A percentile compares a stretch with the other conserved stretches of the same genome.
Evolutionary conservation across 2,797 vertebrate species (phyloP).

Genomic region (Lerista edwardsae): DNA sequence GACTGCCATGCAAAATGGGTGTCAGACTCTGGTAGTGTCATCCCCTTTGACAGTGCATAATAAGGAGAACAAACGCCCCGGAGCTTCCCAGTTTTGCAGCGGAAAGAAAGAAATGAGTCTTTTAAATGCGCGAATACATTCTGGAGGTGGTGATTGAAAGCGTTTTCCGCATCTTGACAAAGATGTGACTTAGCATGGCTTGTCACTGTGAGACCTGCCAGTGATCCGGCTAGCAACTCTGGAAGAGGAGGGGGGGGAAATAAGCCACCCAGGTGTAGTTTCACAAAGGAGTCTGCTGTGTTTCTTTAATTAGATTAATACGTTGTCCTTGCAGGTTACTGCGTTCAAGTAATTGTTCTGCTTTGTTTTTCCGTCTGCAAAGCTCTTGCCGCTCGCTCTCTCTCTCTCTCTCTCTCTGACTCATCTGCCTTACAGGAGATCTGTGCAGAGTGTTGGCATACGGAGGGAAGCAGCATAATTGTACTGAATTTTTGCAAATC

Average conservation of each 20-base stretch:
- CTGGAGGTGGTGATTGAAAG: conserved; percentile 51
- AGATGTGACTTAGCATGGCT: conserved; percentile 10
- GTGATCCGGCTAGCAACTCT: conserved; percentile 25
- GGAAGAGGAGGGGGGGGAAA: neutral
- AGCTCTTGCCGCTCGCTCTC: too few species aligned
- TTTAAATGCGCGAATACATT: conserved; percentile 42
- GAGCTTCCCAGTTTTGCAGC: conserved; percentile 32
- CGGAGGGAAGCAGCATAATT: conserved; percentile 70
- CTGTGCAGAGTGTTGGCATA: conserved; percentile 69
- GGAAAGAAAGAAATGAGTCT: conserved; percentile 43
- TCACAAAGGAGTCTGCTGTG: neutral
- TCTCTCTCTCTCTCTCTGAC: conserved; percentile 68
- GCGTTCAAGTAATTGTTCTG: conserved; percentile 57
- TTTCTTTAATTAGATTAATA: conserved; percentile 10
- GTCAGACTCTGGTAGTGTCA: conserved; percentile 62
- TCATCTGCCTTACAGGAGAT: conserved; percentile 67
- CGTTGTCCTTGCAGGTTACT: conserved; percentile 22
- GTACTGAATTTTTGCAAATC: conserved; percentile 64
- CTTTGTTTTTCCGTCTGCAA: conserved; percentile 51
- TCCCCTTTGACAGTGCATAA: conserved; percentile 66
- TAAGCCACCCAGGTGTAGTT: conserved; percentile 27
- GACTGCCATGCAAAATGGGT: conserved; percentile 55
- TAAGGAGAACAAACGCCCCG: conserved; percentile 56
- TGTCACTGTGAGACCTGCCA: conserved; percentile 3
- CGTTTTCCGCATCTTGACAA: conserved; percentile 28